Base-by-base conservation (phyloP, 64 coral and sea anemone genomes). In the Stylophora pistillata region DNA sequence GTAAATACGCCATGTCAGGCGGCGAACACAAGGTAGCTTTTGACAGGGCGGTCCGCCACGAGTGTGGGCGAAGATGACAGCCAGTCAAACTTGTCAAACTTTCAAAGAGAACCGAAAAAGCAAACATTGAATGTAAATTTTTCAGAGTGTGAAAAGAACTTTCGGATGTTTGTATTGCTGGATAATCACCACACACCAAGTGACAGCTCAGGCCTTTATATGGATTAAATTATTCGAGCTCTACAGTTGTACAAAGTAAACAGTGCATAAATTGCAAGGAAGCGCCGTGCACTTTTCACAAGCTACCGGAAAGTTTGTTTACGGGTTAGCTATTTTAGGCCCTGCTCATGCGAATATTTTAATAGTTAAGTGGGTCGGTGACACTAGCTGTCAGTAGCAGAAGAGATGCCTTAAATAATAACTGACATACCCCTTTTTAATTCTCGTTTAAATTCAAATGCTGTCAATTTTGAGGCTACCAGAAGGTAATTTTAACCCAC, bases 101-200 rank as follows among this genome's bases (percentile, higher is more conserved):
- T 66, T 93, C 91, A 93, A 93, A 93, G 91, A 93, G 62, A 78
- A 60, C 91, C 91, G 91, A 87, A 82, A 88, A 64, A 79, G 85
- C 85, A 93, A 93, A 93, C 91, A 88, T 32, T 86, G 77, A 78
- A 88, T 93, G 91, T 93, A 87, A 93, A 88, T 93, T 88, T 88
- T 81, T 63, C 63, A 72, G 84, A 81, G 81, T 82, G 91, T 88
- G 91, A 93, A 93, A 93, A 93, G 91, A 81, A 78, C 85, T 78
- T 85, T 88, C 91, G 91, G 91, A 93, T 88, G 91, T 93, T 93
- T 93, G 91, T 53, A 58, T 79, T 93, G 76, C 47, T 23, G 85
- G 74, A 77, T 93, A 81, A 93, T 93, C 91, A 93, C 65, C 77
- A 55, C 86, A 66, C 57, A 74, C 29, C 21, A 53, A 82, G 85